Evolutionary conservation across 2,113 vertebrate genomes (phyloP), one percentile per base, ranked within the genome.

Genomic region (Ptychochromis oligacanthus): DNA sequence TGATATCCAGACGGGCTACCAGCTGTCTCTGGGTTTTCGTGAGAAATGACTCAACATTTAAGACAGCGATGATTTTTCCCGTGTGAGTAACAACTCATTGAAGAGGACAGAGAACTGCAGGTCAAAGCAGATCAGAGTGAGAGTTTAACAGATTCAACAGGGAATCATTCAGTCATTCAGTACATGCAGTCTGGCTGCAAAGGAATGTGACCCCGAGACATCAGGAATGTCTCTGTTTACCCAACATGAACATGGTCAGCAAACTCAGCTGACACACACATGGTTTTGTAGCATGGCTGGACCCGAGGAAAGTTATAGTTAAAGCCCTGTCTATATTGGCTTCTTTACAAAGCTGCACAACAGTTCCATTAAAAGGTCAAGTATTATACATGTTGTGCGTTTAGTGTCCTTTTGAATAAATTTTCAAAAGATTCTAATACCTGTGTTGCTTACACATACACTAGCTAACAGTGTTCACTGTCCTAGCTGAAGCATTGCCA

Each of bases 181-280:
- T 62, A 36, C 72, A 36, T 57, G 8, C 72, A 6, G 55, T 28
- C 56, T 61, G 54, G 52, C 34, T 77, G 24, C 5, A 26, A 17
- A 85, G 80, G 70, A 80, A 83, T 78, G 70, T 88, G 59, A 56
- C 85, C 24, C 40, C 20, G 4, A 46, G 15, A 14, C 80, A 74
- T 59, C 56, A 49, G 79, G 79, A 67, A 70, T 22, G 2, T 79
- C 60, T 43, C 36, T 24, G 76, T 79, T 74, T 79, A 18, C 55
- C 34, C 59, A 9, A 12, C n/a, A 70, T 31, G n/a, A 72, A 28
- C 72, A 60, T 9, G 60, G 11, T 22, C n/a, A 9, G 12, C 5
- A 3, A 4, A 12, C 67, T 38, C 40, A 7, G 15, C 64, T 70
- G 40, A 20, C 5, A 49, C 64, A 40, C 26, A 1, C 0, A 2